Percentiles rank a stretch among this genome's conserved stretches.
These are phyloP conservation scores for Stictonetta naevosa DNA, from an alignment of 2,113 vertebrate species.

Conservation along the genomic window DNA sequence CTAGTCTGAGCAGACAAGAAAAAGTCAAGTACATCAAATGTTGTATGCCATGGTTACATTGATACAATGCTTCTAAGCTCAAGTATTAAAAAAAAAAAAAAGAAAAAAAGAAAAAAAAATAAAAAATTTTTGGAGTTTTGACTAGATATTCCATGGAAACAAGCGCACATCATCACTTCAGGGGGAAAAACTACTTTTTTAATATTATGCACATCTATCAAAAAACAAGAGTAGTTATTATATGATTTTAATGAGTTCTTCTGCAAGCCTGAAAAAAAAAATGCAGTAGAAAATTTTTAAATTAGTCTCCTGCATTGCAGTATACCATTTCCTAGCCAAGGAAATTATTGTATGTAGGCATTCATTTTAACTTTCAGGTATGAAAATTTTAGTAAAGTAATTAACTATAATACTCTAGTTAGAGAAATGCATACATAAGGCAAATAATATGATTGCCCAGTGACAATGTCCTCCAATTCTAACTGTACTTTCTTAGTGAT, in stretches of 20 bases:
- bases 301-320: background rate
- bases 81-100: background rate
- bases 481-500: background rate
- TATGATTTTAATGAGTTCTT: background rate
- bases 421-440: background rate
- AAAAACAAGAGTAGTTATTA: background rate
- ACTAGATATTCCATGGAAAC: background rate
- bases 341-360: background rate
- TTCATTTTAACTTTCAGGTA: background rate
- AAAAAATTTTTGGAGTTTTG: background rate
- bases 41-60: accelerated
- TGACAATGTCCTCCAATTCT: background rate
- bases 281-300: background rate
- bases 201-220: background rate
- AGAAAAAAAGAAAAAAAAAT: background rate
- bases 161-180: background rate
- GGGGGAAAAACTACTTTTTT: background rate
- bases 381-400: background rate
- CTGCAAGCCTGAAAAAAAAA: background rate
- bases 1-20: background rate
- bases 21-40: background rate
- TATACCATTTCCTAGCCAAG: background rate
- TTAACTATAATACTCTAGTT: background rate
- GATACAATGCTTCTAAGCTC: background rate
- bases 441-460: background rate